Percentiles rank a stretch among this genome's conserved stretches.
These are phyloP conservation scores for Agrilus biguttatus DNA, from an alignment of 2,888 invertebrate genomes.

Conservation along the genomic window DNA sequence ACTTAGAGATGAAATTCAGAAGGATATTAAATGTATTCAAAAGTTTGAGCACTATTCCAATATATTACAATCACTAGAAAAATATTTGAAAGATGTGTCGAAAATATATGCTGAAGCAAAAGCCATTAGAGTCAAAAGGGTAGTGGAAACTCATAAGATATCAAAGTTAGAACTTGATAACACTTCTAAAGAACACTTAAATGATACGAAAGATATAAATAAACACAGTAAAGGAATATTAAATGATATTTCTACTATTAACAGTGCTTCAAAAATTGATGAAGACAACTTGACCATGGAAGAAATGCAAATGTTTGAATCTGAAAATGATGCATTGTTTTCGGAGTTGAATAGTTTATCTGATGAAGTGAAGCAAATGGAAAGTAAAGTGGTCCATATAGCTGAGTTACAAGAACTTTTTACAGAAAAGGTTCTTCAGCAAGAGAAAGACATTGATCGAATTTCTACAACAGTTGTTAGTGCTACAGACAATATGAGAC, in stretches of 20 bases:
- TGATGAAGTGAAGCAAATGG: constrained; percentile 82
- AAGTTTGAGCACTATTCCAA: constrained; percentile 62
- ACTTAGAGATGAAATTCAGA: constrained; percentile 52
- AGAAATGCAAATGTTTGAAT: constrained; percentile 85
- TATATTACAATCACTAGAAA: constrained; percentile 60
- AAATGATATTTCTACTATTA: not conserved
- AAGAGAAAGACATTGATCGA: constrained; percentile 85
- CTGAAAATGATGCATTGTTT: constrained; percentile 76
- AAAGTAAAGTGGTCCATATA: constrained; percentile 88
- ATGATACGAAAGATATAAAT: constrained; percentile 1
- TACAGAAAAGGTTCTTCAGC: constrained; percentile 88
- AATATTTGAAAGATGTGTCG: constrained; percentile 72
- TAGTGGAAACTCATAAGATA: constrained; percentile 69
- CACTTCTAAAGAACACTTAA: not conserved
- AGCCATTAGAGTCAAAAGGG: constrained; percentile 72
- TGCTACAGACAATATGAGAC: constrained; percentile 88
- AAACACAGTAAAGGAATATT: constrained; percentile 20
- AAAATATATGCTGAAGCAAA: constrained; percentile 80
- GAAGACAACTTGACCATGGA: constrained; percentile 64
- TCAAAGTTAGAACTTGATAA: constrained; percentile 45
- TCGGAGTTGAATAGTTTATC: constrained; percentile 78
- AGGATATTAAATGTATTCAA: constrained; percentile 43
- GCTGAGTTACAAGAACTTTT: constrained; percentile 91
- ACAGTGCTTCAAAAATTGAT: constrained; percentile 11
- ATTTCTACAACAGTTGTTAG: constrained; percentile 80